A percentile compares a stretch with the other conserved stretches of the same genome.
Conservation (phyloP, 2,797 vertebrate genomes). For the Hipposideros larvatus region DNA sequence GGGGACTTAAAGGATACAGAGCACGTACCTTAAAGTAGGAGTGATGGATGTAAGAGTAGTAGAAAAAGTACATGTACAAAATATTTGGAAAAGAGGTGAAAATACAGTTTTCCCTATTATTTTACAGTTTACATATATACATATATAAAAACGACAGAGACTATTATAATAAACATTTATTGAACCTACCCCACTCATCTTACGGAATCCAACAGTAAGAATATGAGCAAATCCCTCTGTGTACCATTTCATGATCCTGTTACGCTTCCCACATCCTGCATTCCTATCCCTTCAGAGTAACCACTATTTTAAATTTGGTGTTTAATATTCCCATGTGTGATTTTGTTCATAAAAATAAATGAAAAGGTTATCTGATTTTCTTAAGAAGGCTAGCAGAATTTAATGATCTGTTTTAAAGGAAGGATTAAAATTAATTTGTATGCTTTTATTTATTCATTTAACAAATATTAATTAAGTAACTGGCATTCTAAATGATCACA, state of each 20-base stretch:
- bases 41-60: neutral
- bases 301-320: neutral
- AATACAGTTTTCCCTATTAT: neutral
- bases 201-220: neutral
- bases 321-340: neutral
- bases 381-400: neutral
- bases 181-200: neutral
- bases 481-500: neutral
- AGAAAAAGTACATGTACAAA: neutral
- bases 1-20: neutral
- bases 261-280: neutral
- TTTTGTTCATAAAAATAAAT: slow-evolving; percentile 16
- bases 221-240: neutral
- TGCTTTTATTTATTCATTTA: neutral
- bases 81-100: neutral
- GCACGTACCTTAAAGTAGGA: neutral
- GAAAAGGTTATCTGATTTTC: neutral
- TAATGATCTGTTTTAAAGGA: neutral
- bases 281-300: neutral
- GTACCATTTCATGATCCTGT: neutral
- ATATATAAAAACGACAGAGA: neutral
- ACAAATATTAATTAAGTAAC: neutral
- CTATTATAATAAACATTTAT: neutral
- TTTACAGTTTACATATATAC: neutral
- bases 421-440: neutral